These are phyloP conservation scores for Cheilosia grossa DNA, from an alignment of 2,888 invertebrate species.

Conservation along the genomic window DNA sequence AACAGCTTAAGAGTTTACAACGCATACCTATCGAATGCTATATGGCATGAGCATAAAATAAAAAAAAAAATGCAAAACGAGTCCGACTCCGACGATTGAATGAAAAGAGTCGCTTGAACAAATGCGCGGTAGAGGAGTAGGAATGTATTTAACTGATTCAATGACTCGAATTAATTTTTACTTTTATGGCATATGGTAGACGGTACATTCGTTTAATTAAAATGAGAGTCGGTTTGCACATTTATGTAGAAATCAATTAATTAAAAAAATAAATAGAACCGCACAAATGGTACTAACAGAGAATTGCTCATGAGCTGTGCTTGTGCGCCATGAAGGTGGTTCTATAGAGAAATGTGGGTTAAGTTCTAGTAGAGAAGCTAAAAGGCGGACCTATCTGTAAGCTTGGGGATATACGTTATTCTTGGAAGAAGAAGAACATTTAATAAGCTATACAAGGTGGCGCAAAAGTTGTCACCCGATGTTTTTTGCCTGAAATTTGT, in stretches of 20 bases:
- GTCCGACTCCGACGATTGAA: not conserved
- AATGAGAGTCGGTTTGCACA: slow-evolving; percentile 3
- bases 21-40: slow-evolving; percentile 46
- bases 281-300: not conserved
- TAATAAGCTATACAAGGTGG: too few species aligned
- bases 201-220: slow-evolving; percentile 25
- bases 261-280: not conserved
- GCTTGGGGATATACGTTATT: too few species aligned
- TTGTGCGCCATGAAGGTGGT: not conserved
- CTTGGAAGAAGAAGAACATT: too few species aligned
- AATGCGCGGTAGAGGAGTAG: not conserved
- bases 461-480: too few species aligned
- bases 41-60: slow-evolving; percentile 3
- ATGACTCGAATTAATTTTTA: slow-evolving; percentile 41
- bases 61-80: slow-evolving; percentile 38
- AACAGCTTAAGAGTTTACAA: slow-evolving; percentile 28
- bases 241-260: slow-evolving; percentile 25
- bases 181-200: slow-evolving; percentile 33
- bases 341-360: not conserved
- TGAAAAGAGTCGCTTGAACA: slow-evolving; percentile 24
- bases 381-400: not conserved
- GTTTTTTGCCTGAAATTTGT: too few species aligned
- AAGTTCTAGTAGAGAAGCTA: too few species aligned
- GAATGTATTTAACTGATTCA: slow-evolving; percentile 17
- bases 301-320: not conserved